These are phyloP conservation scores for Philypnodon macrostomus DNA, from an alignment of 2,797 vertebrate genomes.

Conservation along the genomic window DNA sequence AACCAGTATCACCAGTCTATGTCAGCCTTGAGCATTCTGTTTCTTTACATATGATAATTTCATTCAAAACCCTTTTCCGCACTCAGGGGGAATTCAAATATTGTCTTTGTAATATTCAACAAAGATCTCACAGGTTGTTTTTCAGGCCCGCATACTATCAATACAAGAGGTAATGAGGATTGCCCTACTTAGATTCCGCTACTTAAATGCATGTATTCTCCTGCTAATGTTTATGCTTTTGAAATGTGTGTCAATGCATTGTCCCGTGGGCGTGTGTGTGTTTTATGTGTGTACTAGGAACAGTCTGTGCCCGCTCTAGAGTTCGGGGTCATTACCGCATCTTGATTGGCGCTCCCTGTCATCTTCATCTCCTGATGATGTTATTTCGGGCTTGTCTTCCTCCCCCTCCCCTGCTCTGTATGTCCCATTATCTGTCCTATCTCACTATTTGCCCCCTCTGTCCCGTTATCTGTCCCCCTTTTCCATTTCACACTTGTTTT, in stretches of 20 bases:
- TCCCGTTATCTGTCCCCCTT: slow-evolving; percentile 45
- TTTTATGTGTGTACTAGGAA: slow-evolving; percentile 39
- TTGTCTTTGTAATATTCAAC: too few species aligned
- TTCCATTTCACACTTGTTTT: slow-evolving; percentile 65
- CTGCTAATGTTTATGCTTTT: not conserved
- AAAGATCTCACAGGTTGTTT: not conserved
- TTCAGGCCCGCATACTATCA: not conserved
- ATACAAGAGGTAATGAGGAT: not conserved
- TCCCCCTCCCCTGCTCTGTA: not conserved
- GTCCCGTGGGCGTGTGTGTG: slow-evolving; percentile 19
- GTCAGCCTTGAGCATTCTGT: not conserved
- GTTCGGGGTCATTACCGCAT: slow-evolving; percentile 71
- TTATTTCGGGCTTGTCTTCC: slow-evolving; percentile 31
- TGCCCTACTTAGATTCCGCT: not conserved
- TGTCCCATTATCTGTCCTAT: slow-evolving; percentile 22
- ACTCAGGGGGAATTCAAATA: not conserved
- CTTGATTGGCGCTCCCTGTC: slow-evolving; percentile 58
- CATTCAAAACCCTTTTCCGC: not conserved
- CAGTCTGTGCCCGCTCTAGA: slow-evolving; percentile 64
- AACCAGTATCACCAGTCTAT: slow-evolving; percentile 1
- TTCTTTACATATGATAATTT: not conserved
- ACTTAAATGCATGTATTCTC: slow-evolving; percentile 1
- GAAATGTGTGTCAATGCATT: not conserved
- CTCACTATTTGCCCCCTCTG: slow-evolving; percentile 6
- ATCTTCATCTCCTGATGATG: slow-evolving; percentile 23